Evolutionary conservation across 1,140 invertebrate genomes (phyloP).

Genomic region (Drosophila orena): DNA sequence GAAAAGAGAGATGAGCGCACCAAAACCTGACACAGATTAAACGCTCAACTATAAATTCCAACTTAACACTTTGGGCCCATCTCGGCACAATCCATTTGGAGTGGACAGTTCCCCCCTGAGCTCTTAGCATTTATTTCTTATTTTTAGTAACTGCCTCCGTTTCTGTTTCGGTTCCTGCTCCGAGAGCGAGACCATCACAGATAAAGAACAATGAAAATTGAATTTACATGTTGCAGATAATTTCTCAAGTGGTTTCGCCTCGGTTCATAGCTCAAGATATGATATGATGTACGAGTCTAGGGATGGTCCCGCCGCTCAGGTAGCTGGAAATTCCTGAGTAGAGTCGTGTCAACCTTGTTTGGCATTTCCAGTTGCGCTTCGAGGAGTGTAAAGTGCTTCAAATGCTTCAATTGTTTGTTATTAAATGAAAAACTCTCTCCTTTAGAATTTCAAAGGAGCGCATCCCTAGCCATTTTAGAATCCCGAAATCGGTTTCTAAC

Average conservation of each 20-base stretch:
- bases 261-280: slow-evolving; percentile 64
- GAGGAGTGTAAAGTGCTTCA: slow-evolving; percentile 27
- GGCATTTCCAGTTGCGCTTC: slow-evolving; percentile 20
- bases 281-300: slow-evolving; percentile 23
- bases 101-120: slow-evolving; percentile 49
- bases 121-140: slow-evolving; percentile 41
- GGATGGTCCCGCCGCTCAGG: slow-evolving; percentile 31
- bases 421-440: slow-evolving; percentile 1
- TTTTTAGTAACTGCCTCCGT: slow-evolving; percentile 79
- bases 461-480: too few relatives aligned
- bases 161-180: slow-evolving; percentile 35
- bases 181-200: slow-evolving; percentile 56
- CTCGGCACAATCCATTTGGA: slow-evolving; percentile 48
- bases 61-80: slow-evolving; percentile 74
- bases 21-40: slow-evolving; percentile 79
- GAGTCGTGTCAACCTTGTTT: slow-evolving; percentile 30
- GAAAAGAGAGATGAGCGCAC: slow-evolving; percentile 26
- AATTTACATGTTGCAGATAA: slow-evolving; percentile 84
- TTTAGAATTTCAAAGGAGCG: neutral
- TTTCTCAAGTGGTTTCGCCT: slow-evolving; percentile 73
- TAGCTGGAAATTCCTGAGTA: slow-evolving; percentile 26
- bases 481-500: too few relatives aligned
- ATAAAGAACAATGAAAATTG: slow-evolving; percentile 84
- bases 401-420: neutral
- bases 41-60: slow-evolving; percentile 82